These are phyloP conservation scores for Rutilus rutilus DNA, from an alignment of 2,113 vertebrate genomes.

Conservation along the genomic window DNA sequence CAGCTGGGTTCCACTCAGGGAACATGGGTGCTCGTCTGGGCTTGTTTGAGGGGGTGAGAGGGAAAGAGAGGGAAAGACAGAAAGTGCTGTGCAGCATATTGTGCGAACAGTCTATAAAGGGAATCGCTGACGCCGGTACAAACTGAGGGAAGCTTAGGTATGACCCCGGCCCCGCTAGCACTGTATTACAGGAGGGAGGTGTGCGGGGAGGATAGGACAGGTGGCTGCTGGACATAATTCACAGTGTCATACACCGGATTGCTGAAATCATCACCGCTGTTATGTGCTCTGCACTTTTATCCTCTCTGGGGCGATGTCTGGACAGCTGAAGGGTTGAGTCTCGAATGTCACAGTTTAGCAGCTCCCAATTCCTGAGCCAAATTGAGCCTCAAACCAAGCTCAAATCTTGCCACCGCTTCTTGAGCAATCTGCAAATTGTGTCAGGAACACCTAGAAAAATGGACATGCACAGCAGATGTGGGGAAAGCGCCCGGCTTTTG, in stretches of 20 bases:
- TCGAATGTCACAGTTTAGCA: constrained; percentile 43
- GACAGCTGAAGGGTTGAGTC: constrained; percentile 13
- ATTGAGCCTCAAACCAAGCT: constrained; percentile 15
- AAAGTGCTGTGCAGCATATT: constrained; percentile 64
- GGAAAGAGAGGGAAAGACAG: constrained; percentile 30
- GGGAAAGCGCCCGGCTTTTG: not conserved
- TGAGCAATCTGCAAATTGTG: not conserved
- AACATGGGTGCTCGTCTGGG: constrained; percentile 26
- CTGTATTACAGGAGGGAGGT: constrained; percentile 44
- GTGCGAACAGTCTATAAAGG: constrained; percentile 65
- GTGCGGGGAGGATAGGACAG: constrained; percentile 46
- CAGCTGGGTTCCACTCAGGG: constrained; percentile 28
- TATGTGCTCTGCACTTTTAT: constrained; percentile 43
- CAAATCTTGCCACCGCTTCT: not conserved
- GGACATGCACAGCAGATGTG: not conserved
- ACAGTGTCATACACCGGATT: constrained; percentile 45
- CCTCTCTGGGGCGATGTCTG: constrained; percentile 21
- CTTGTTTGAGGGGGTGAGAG: not conserved
- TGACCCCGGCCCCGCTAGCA: constrained; percentile 53
- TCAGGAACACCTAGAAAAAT: not conserved
- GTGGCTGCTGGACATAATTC: constrained; percentile 60
- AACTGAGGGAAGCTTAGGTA: constrained; percentile 64
- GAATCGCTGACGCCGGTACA: constrained; percentile 67
- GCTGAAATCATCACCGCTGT: constrained; percentile 59
- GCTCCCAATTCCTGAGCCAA: constrained; percentile 28